Evolutionary conservation across 2,888 invertebrate species (phyloP).

Genomic region (Acanthacorydalis orientalis): DNA sequence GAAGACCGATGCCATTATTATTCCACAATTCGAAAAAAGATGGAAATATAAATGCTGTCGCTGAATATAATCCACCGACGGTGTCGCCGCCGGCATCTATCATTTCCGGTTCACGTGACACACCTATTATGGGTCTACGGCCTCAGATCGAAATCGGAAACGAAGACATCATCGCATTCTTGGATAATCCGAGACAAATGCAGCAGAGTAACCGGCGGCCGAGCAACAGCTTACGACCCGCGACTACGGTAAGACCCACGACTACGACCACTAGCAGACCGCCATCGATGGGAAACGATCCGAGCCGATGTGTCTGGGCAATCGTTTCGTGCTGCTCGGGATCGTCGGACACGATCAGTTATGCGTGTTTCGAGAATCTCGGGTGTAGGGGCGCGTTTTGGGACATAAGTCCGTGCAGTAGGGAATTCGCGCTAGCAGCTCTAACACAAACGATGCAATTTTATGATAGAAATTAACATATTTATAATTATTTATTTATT

Average conservation of each 20-base stretch:
- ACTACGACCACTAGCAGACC: constrained; percentile 9
- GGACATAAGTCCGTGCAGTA: constrained; percentile 53
- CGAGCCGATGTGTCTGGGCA: constrained; percentile 55
- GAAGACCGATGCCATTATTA: background rate
- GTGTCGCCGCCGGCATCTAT: too few species aligned
- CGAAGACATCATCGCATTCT: too few species aligned
- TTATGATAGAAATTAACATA: constrained; percentile 11
- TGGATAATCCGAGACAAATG: too few species aligned
- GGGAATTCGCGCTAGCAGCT: constrained; percentile 39
- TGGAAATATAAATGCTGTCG: background rate
- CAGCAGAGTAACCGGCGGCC: too few species aligned
- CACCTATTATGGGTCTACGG: too few species aligned
- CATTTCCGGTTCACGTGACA: too few species aligned
- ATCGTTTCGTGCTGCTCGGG: constrained; percentile 54
- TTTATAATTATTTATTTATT: too few species aligned
- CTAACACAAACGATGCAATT: constrained; percentile 28
- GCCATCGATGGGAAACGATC: constrained; percentile 17
- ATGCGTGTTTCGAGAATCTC: constrained; percentile 51
- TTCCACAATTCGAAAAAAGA: background rate
- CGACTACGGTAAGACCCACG: background rate
- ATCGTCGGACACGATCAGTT: constrained; percentile 27
- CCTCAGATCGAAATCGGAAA: too few species aligned
- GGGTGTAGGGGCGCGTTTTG: constrained; percentile 60
- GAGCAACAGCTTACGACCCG: too few species aligned
- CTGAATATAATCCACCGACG: constrained; percentile 8